These are phyloP conservation scores for Halocynthia roretzi DNA, from an alignment of 23 tunicate species.

Conservation along the genomic window DNA sequence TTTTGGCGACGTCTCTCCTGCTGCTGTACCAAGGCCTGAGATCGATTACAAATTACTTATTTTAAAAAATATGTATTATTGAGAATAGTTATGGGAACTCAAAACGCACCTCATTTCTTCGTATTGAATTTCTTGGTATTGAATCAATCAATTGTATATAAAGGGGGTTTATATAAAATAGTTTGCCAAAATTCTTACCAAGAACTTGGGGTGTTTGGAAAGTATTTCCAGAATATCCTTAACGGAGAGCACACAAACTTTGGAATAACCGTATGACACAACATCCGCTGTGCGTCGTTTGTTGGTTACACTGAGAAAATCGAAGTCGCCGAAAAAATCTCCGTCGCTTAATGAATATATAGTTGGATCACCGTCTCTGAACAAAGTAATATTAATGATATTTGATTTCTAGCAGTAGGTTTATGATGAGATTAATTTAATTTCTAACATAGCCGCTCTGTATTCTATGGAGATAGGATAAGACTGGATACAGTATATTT, in stretches of 20 bases:
- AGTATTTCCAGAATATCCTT: slow-evolving; percentile 45
- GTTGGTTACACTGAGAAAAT: slow-evolving; percentile 31
- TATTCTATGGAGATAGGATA: no score
- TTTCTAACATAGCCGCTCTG: no score
- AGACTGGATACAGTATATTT: no score
- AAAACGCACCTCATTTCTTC: no score
- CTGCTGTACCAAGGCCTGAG: slow-evolving; percentile 43
- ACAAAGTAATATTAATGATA: neutral
- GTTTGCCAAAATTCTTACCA: slow-evolving; percentile 31
- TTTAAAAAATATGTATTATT: no score
- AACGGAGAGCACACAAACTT: slow-evolving; percentile 46
- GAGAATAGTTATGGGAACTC: no score
- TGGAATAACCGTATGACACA: slow-evolving; percentile 79
- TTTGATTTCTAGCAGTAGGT: no score
- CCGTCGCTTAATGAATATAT: slow-evolving; percentile 34
- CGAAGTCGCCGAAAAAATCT: slow-evolving; percentile 83
- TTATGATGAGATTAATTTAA: no score
- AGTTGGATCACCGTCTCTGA: slow-evolving; percentile 54
- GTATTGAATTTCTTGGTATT: no score
- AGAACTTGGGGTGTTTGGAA: slow-evolving; percentile 39
- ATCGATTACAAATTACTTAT: slow-evolving; percentile 4
- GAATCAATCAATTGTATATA: no score
- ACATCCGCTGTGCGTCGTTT: slow-evolving; percentile 56
- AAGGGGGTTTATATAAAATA: neutral
- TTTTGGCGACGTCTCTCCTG: slow-evolving; percentile 45